Evolutionary conservation across 2,888 invertebrate species (phyloP), one percentile per base, ranked within the genome.

Genomic region (Caenorhabditis sp.): DNA sequence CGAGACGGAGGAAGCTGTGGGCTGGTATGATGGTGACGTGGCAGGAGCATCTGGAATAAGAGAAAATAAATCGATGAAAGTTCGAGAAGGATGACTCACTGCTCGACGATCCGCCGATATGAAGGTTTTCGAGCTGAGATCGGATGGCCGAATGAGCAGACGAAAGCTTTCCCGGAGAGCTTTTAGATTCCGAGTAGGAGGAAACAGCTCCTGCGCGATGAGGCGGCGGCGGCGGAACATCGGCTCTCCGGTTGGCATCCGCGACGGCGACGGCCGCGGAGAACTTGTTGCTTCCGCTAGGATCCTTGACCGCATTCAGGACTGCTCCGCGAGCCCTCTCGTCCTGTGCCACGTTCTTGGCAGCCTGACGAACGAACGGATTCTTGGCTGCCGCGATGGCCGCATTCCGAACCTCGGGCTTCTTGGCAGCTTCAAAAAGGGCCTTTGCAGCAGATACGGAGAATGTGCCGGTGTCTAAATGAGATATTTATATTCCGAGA

Each of bases 401-500:
- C 3, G 81, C 73, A 32, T 76, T 77, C 30, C 80, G 74, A 30
- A 81, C 73, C 46, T 82, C 83, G 20, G 83, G 83, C 41, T 75
- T 79, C 62, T 82, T 83, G 8, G 81, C 82, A 8, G 82, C 78
- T 50, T 83, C 83, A 53, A 83, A 83, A 3, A 83, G 68, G 6
- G 82, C 83, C 30, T 77, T 76, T 2, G 82, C 82, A 2, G 82
- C 82, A 0, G 82, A 81, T 8, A 83, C 80, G 8, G 83, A 83
- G 46, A 81, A 81, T 26, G 56, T 24, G 17, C 70, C 70, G 1
- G 53, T 62, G 39, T 75, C 75, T 75, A 58, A 20, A 75, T n/a
- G n/a, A n/a, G n/a, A n/a, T n/a, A n/a, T n/a, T n/a, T n/a, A n/a
- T n/a, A n/a, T n/a, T n/a, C n/a, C 30, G 35, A 35, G 13, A 22